Evolutionary conservation across 2,888 invertebrate genomes (phyloP).

Genomic region (Gerris lacustris): DNA sequence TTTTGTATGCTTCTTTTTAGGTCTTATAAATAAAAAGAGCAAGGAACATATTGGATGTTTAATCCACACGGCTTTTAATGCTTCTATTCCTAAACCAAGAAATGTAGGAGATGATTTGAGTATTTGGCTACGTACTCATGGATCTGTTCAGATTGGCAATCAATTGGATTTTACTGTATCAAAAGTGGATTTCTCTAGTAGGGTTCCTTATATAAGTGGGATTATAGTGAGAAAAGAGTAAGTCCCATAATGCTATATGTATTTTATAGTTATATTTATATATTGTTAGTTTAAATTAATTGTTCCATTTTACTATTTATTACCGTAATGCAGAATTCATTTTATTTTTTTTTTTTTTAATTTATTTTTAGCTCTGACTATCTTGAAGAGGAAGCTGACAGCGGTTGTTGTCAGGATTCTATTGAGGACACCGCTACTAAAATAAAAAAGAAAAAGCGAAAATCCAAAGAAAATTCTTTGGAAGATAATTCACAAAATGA

Average conservation of each 20-base stretch:
- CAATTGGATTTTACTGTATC: constrained; percentile 18
- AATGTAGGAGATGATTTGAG: constrained; percentile 8
- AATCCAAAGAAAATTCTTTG: neutral
- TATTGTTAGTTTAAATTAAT: too few relatives aligned
- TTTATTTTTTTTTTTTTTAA: too few relatives aligned
- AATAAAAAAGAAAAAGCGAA: neutral
- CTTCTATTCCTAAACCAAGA: constrained; percentile 14
- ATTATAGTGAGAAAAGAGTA: neutral
- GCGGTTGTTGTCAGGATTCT: neutral
- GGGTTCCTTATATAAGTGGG: constrained; percentile 22
- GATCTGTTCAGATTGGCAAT: constrained; percentile 17
- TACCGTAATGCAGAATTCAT: too few relatives aligned
- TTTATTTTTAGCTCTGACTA: neutral
- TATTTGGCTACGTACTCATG: constrained; percentile 12
- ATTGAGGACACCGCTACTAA: neutral
- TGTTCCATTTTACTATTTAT: too few relatives aligned
- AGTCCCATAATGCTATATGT: neutral
- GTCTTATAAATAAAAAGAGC: constrained; percentile 22
- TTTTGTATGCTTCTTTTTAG: constrained; percentile 8
- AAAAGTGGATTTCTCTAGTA: constrained; percentile 16
- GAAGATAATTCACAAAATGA: neutral
- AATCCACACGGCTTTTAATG: constrained; percentile 23
- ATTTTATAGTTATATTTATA: too few relatives aligned
- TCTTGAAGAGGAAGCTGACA: neutral
- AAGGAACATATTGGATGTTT: constrained; percentile 18